phyloP scores from a whole-genome alignment of 2,797 vertebrate genomes.

The Erethizon dorsatum region DNA sequence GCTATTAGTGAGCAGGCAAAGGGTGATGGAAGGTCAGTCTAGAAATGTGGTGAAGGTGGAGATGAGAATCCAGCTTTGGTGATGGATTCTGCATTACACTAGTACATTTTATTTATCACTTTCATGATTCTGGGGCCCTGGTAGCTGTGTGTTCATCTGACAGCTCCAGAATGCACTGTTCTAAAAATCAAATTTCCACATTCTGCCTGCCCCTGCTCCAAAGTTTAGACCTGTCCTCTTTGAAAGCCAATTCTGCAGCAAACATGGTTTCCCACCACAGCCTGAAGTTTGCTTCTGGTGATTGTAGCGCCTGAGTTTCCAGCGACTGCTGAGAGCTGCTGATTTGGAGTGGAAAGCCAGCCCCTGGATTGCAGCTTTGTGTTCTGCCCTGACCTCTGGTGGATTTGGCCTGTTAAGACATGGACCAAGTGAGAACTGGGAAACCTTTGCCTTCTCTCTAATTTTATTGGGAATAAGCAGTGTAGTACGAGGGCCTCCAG shows the following conservation, averaged over 20 bases:
- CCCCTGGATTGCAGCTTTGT: neutral
- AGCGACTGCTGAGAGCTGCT: accelerated
- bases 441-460: neutral
- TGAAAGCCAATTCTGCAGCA: neutral
- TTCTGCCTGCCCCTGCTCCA: neutral
- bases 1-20: neutral
- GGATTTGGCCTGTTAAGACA: slow-evolving; percentile 84
- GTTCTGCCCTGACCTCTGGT: slow-evolving; percentile 90
- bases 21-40: neutral
- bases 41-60: neutral
- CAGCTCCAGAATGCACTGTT: neutral
- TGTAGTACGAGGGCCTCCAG: neutral
- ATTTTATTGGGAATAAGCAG: neutral
- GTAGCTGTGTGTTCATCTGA: neutral
- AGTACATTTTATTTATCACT: neutral
- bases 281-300: neutral
- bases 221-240: neutral
- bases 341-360: neutral
- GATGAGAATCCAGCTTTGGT: neutral
- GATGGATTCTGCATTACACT: accelerated
- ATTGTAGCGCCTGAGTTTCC: neutral
- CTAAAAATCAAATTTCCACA: slow-evolving; percentile 7
- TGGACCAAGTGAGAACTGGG: neutral
- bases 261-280: neutral
- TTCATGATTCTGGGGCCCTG: neutral